phyloP scores from a whole-genome alignment of 1,140 invertebrate genomes.

The Drosophila biarmipes region DNA sequence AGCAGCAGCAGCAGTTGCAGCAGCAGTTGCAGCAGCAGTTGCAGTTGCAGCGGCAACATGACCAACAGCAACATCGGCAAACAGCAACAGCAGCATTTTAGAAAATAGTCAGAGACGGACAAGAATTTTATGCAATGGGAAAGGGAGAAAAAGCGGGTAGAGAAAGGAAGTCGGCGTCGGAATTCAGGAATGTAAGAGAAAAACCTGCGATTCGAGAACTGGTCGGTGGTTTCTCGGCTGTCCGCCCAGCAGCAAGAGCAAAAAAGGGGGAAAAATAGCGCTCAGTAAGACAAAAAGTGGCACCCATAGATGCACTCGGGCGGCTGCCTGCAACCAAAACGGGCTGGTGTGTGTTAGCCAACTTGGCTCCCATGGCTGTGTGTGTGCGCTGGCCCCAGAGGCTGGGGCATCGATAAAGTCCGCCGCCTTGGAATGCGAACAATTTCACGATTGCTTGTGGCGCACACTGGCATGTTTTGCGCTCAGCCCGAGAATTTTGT shows the following conservation, averaged over 20 bases:
- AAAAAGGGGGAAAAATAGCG: slow-evolving; percentile 14
- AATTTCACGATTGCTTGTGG: slow-evolving; percentile 80
- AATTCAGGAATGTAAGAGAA: slow-evolving; percentile 66
- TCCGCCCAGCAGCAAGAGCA: slow-evolving; percentile 56
- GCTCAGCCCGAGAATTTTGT: slow-evolving; percentile 74
- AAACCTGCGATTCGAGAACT: slow-evolving; percentile 72
- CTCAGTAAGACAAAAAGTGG: slow-evolving; percentile 63
- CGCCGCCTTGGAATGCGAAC: slow-evolving; percentile 70
- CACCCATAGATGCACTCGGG: slow-evolving; percentile 73
- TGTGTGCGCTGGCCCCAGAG: slow-evolving; percentile 22
- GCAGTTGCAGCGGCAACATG: slow-evolving; percentile 17
- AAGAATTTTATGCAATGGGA: slow-evolving; percentile 59
- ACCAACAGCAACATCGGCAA: slow-evolving; percentile 6
- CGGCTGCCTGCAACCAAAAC: slow-evolving; percentile 48
- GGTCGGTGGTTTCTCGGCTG: slow-evolving; percentile 54
- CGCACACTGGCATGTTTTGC: slow-evolving; percentile 77
- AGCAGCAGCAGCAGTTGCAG: slow-evolving; percentile 17
- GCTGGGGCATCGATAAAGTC: slow-evolving; percentile 67
- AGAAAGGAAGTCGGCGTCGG: slow-evolving; percentile 34
- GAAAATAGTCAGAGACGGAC: slow-evolving; percentile 67
- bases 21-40: background rate
- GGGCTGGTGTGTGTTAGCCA: slow-evolving; percentile 26
- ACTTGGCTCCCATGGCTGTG: slow-evolving; percentile 19
- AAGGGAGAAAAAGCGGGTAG: slow-evolving; percentile 33
- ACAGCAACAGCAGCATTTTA: slow-evolving; percentile 47